Evolutionary conservation across 2,797 vertebrate genomes (phyloP), one percentile per base, ranked within the genome.

Genomic region (Paedocypris micromegethes): DNA sequence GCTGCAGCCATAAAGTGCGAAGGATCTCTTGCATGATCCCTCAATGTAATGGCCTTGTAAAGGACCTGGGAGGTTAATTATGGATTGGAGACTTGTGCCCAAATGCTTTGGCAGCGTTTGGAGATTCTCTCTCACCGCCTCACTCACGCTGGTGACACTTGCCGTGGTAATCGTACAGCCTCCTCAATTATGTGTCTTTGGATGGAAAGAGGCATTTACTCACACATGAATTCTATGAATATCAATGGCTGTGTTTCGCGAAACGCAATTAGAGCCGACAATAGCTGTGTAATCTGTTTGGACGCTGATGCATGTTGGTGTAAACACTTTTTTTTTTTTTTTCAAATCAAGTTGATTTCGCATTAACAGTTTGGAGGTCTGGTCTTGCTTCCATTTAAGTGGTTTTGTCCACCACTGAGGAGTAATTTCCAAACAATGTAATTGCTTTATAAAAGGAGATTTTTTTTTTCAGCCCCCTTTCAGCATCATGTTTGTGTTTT

Each of bases 21-120:
- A 52, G 4, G 65, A 68, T 53, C 37, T 61, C 61, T 74, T 48
- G 83, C 79, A 74, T 45, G 40, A 75, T 78, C 78, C 75, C 74
- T 74, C 76, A 67, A 76, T 76, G 80, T 77, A 53, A 71, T 71
- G 75, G 83, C 81, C 82, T 83, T 83, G 77, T 79, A 72, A 81
- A 79, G 81, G 82, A 83, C 84, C 76, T 80, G 75, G 80, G 84
- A 86, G 84, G 84, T 88, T 85, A 85, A 88, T 89, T 88, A 89
- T 86, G 84, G 84, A 86, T 85, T 75, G 79, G 77, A 87, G 84
- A 84, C 81, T 75, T 80, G 76, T 76, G 75, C 76, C 78, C 83
- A 83, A 86, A 87, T 77, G 80, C 78, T 83, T 78, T 85, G 83
- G 81, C 62, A 83, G 75, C 66, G 6, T 39, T 68, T 58, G 4